phyloP scores from a whole-genome alignment of 1,140 invertebrate species.

The Drosophila guanche region DNA sequence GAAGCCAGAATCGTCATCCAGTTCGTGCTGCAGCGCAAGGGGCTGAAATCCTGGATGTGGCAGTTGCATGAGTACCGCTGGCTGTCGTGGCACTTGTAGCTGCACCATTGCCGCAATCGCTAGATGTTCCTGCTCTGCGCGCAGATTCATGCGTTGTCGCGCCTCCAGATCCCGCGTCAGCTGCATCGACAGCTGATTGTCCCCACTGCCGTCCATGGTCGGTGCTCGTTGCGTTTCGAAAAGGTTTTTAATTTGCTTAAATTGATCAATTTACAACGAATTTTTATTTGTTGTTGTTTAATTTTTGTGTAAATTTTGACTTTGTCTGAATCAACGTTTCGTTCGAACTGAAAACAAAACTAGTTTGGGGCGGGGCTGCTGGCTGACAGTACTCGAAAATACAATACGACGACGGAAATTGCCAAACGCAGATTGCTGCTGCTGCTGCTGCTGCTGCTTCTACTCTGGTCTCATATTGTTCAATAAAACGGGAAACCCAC shows the following conservation, averaged over 20 bases:
- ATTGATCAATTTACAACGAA: too few species aligned
- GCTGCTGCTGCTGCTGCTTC: conserved; percentile 15
- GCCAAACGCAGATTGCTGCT: conserved; percentile 44
- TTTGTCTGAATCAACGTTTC: neutral
- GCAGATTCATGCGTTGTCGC: conserved; percentile 6
- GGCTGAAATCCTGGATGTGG: too few species aligned
- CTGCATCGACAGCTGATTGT: conserved; percentile 43
- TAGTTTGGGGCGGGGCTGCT: neutral
- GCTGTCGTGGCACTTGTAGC: neutral
- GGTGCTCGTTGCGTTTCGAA: conserved; percentile 23
- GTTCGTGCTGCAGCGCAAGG: neutral
- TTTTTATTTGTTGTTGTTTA: too few species aligned
- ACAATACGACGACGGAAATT: conserved; percentile 44
- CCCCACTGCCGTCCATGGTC: conserved; percentile 62
- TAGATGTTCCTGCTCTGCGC: neutral
- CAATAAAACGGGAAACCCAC: conserved; percentile 38
- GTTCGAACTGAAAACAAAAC: conserved; percentile 3
- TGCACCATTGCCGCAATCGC: neutral
- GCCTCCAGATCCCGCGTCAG: conserved; percentile 14
- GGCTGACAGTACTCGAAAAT: conserved; percentile 38
- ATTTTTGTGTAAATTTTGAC: conserved; percentile 21
- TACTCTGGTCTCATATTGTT: conserved; percentile 53
- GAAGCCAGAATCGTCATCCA: conserved; percentile 58
- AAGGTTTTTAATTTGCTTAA: neutral
- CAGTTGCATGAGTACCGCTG: neutral